A percentile compares a stretch with the other conserved stretches of the same genome.
phyloP scores from a whole-genome alignment of 2,888 invertebrate species.

The Acrobasis repandana region DNA sequence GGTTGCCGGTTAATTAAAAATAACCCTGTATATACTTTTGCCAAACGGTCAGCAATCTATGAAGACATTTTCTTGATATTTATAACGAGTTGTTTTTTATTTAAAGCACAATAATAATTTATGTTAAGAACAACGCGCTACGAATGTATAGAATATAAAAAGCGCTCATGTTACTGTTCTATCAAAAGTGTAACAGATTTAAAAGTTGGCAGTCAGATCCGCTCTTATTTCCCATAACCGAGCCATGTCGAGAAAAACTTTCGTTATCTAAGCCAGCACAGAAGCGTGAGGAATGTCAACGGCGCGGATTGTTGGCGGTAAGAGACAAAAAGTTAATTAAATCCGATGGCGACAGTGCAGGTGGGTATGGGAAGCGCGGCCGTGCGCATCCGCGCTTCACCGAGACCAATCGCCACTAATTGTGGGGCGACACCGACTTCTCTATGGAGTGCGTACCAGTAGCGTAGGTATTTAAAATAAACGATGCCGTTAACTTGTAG shows the following conservation, averaged over 20 bases:
- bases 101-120: too few species aligned
- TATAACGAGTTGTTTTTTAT: too few species aligned
- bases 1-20: too few species aligned
- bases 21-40: too few species aligned
- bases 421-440: conserved; percentile 50
- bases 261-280: conserved; percentile 40
- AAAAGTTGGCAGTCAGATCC: background rate
- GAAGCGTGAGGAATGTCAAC: conserved; percentile 54
- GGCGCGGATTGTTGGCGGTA: conserved; percentile 53
- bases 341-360: conserved; percentile 55
- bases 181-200: background rate
- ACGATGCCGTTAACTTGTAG: too few species aligned
- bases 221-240: conserved; percentile 39
- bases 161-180: background rate
- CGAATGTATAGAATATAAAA: background rate
- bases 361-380: conserved; percentile 80
- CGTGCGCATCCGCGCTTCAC: conserved; percentile 75
- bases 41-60: too few species aligned
- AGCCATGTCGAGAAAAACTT: conserved; percentile 31
- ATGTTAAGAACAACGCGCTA: background rate
- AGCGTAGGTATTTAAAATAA: too few species aligned
- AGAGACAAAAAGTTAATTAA: conserved; percentile 78
- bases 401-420: conserved; percentile 79
- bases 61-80: too few species aligned
- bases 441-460: conserved; percentile 19